These are phyloP conservation scores for Pygocentrus nattereri DNA, from an alignment of 2,797 vertebrate genomes.

Conservation along the genomic window DNA sequence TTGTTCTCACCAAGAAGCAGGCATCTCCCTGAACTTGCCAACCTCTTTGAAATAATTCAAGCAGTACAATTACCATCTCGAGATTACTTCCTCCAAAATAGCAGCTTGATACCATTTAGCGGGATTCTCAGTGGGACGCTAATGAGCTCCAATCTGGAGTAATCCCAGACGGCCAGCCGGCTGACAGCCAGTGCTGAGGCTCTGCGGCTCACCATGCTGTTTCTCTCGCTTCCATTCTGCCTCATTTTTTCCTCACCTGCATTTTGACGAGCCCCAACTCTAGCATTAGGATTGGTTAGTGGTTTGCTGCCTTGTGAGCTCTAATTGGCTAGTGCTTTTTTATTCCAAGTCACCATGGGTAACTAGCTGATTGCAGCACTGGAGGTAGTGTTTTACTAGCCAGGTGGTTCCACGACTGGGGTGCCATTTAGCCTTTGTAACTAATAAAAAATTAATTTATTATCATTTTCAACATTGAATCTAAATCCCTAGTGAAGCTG, in stretches of 20 bases:
- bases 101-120: conserved; percentile 65
- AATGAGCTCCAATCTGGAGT: conserved; percentile 66
- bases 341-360: conserved; percentile 4
- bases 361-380: background rate
- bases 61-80: conserved; percentile 56
- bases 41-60: conserved; percentile 59
- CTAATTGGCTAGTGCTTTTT: background rate
- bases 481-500: no score
- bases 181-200: conserved; percentile 61
- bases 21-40: conserved; percentile 37
- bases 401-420: no score
- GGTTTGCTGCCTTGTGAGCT: no score
- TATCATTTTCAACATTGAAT: no score
- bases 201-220: conserved; percentile 55
- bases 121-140: conserved; percentile 62
- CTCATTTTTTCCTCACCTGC: background rate
- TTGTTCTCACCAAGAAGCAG: conserved; percentile 20
- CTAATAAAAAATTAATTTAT: no score
- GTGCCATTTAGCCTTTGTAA: no score
- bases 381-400: background rate
- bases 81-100: conserved; percentile 65
- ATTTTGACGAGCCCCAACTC: background rate
- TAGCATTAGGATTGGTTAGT: background rate
- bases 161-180: conserved; percentile 62
- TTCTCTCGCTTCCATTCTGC: conserved; percentile 1